phyloP scores from a whole-genome alignment of 2,113 vertebrate species.

The Xenotilapia flavipinnis region DNA sequence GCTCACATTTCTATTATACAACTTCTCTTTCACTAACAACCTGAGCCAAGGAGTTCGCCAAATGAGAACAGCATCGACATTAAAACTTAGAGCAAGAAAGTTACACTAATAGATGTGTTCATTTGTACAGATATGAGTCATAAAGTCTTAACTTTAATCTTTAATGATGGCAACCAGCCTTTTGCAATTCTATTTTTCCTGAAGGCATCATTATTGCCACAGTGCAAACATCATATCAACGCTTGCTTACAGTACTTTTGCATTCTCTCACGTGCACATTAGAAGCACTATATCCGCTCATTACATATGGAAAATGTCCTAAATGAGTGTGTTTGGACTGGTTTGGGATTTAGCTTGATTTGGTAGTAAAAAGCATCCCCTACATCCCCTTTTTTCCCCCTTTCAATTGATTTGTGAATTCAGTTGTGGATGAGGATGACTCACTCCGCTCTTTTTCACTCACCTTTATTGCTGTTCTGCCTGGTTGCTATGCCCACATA shows the following conservation, averaged over 20 bases:
- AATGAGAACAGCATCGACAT: not conserved
- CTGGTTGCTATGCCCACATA: constrained; percentile 51
- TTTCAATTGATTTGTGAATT: constrained; percentile 25
- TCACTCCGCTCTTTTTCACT: constrained; percentile 18
- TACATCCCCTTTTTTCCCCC: not conserved
- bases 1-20: constrained; percentile 6
- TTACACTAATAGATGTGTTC: not conserved
- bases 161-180: constrained; percentile 2
- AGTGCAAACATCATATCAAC: not conserved
- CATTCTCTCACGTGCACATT: not conserved
- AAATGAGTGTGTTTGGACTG: not conserved
- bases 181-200: not conserved
- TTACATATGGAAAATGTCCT: not conserved
- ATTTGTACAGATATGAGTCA: not conserved
- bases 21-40: not conserved
- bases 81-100: not conserved
- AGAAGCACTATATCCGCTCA: not conserved
- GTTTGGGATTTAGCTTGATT: not conserved
- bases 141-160: not conserved
- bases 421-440: constrained; percentile 8
- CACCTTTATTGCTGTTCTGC: constrained; percentile 7
- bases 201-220: not conserved
- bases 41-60: not conserved
- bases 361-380: not conserved
- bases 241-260: not conserved